These are phyloP conservation scores for Scytalopus superciliaris DNA, from an alignment of 2,113 vertebrate genomes.

Conservation along the genomic window DNA sequence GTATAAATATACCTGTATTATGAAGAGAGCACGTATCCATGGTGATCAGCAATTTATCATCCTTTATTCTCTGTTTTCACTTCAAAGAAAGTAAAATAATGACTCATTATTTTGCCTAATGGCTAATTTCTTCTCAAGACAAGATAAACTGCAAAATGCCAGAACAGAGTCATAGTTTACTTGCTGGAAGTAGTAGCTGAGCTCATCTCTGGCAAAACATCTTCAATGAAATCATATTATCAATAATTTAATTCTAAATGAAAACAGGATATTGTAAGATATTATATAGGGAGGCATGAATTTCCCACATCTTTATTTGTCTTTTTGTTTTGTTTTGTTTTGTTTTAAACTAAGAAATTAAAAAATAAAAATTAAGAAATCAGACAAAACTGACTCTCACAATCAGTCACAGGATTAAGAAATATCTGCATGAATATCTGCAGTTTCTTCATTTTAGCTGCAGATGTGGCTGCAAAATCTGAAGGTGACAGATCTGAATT, in stretches of 20 bases:
- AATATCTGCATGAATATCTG: neutral
- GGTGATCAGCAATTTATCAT: neutral
- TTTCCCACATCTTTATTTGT: neutral
- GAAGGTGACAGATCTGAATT: neutral
- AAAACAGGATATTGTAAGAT: neutral
- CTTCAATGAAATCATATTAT: neutral
- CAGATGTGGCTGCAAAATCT: neutral
- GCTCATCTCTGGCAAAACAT: neutral
- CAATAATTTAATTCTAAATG: neutral
- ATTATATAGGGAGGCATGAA: neutral
- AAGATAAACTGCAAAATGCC: neutral
- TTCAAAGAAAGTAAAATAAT: neutral
- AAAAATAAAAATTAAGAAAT: neutral
- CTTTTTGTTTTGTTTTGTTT: accelerated
- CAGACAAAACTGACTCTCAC: neutral
- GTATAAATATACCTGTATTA: neutral
- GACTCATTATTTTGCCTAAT: neutral
- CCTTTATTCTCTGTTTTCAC: neutral
- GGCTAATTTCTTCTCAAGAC: neutral
- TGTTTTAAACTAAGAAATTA: neutral
- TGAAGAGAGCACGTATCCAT: constrained; percentile 10
- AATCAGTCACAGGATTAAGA: neutral
- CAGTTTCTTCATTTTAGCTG: neutral
- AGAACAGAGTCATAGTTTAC: neutral
- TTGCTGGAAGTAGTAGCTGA: neutral